A percentile compares a stretch with the other conserved stretches of the same genome.
These are phyloP conservation scores for Melanostoma mellinum DNA, from an alignment of 2,888 invertebrate genomes.

Conservation along the genomic window DNA sequence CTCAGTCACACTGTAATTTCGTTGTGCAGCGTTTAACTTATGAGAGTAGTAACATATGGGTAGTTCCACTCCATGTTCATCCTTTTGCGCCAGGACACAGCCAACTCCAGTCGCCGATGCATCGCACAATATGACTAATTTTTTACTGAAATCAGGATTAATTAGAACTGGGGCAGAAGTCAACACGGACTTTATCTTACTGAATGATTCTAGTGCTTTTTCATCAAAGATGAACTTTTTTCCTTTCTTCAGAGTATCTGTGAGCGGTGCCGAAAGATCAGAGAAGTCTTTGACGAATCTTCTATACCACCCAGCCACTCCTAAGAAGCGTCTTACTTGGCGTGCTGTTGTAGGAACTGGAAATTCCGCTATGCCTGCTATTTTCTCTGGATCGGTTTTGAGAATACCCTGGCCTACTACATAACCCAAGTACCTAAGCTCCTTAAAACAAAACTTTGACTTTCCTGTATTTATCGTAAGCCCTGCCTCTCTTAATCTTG, in stretches of 20 bases:
- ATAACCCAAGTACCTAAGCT: background rate
- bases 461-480: background rate
- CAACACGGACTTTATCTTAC: too few relatives aligned
- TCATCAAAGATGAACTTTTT: background rate
- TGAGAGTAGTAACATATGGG: constrained; percentile 6
- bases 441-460: constrained; percentile 8
- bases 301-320: background rate
- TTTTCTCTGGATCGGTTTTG: background rate
- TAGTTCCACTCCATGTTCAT: background rate
- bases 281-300: too few relatives aligned
- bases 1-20: too few relatives aligned
- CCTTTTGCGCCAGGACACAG: constrained; percentile 1
- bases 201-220: background rate
- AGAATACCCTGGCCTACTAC: background rate
- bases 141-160: constrained; percentile 2
- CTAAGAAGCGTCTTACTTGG: background rate
- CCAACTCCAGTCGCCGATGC: background rate
- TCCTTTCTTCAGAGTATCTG: background rate
- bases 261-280: background rate
- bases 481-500: background rate
- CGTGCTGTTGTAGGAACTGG: background rate
- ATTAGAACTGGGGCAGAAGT: background rate
- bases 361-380: background rate
- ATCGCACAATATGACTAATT: background rate
- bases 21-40: constrained; percentile 10